Evolutionary conservation across 2,113 vertebrate species (phyloP).

Genomic region (Menidia beryllina): DNA sequence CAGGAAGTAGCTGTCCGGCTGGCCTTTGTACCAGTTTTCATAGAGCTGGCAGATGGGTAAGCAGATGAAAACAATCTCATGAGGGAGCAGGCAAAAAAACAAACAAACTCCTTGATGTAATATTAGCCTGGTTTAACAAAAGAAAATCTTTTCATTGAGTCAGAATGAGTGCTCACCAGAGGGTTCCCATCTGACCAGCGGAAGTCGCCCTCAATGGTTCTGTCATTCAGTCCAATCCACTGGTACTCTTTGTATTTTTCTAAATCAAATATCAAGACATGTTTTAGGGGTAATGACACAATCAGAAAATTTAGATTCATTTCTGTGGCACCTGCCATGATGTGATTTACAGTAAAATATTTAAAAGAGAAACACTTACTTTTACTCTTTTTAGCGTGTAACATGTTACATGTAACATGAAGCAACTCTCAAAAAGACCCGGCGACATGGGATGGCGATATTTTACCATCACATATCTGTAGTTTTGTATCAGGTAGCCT

Average conservation of each 20-base stretch:
- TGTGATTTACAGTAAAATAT: too few species aligned
- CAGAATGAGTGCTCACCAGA: conserved; percentile 82
- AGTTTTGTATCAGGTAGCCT: too few species aligned
- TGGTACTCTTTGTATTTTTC: conserved; percentile 92
- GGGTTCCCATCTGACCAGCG: conserved; percentile 94
- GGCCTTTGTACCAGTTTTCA: conserved; percentile 92
- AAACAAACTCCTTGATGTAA: background rate
- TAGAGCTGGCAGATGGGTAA: conserved; percentile 83
- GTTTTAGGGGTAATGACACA: background rate
- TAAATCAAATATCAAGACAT: conserved; percentile 46
- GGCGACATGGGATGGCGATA: too few species aligned
- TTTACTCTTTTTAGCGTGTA: too few species aligned
- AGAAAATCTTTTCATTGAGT: too few species aligned
- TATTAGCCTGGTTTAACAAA: background rate
- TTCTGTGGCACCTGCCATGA: background rate
- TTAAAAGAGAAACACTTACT: background rate
- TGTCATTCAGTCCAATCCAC: conserved; percentile 94
- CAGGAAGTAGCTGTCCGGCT: conserved; percentile 97
- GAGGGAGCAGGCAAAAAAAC: background rate
- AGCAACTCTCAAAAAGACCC: too few species aligned
- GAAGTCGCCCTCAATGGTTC: conserved; percentile 94
- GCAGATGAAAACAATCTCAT: background rate
- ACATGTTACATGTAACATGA: too few species aligned
- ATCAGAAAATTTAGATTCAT: background rate
- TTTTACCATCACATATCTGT: too few species aligned